A percentile compares a stretch with the other conserved stretches of the same genome.
phyloP scores from a whole-genome alignment of 2,113 vertebrate genomes.

The Connochaetes taurinus region DNA sequence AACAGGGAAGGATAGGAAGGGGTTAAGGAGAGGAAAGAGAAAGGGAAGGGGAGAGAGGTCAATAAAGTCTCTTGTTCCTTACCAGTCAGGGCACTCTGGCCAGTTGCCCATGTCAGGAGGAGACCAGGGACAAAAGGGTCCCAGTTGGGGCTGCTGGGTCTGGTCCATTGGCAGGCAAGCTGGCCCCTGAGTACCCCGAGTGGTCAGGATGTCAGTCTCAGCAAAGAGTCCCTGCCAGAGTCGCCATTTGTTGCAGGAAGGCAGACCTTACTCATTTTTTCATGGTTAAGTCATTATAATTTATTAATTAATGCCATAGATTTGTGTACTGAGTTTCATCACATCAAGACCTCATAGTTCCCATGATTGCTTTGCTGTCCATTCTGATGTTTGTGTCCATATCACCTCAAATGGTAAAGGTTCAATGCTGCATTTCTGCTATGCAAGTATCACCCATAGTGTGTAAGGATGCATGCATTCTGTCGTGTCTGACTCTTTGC shows the following conservation, averaged over 20 bases:
- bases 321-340: background rate
- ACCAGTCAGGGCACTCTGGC: too few relatives aligned
- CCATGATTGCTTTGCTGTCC: background rate
- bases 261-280: background rate
- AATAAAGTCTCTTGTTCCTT: too few relatives aligned
- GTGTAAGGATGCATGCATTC: background rate
- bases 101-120: too few relatives aligned
- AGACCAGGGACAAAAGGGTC: too few relatives aligned
- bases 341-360: background rate
- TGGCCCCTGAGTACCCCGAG: too few relatives aligned
- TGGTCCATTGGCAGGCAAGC: too few relatives aligned
- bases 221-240: too few relatives aligned
- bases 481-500: background rate
- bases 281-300: background rate
- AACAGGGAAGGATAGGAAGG: too few relatives aligned
- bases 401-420: background rate
- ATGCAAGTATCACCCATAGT: background rate
- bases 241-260: too few relatives aligned
- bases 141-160: fast-evolving
- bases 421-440: background rate
- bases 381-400: background rate
- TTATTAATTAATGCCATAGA: background rate
- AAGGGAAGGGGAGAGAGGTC: too few relatives aligned
- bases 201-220: too few relatives aligned
- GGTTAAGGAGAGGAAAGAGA: too few relatives aligned